Percentiles rank a stretch among this genome's conserved stretches.
Conservation (phyloP, 2,888 invertebrate species). For the Spodoptera picta region DNA sequence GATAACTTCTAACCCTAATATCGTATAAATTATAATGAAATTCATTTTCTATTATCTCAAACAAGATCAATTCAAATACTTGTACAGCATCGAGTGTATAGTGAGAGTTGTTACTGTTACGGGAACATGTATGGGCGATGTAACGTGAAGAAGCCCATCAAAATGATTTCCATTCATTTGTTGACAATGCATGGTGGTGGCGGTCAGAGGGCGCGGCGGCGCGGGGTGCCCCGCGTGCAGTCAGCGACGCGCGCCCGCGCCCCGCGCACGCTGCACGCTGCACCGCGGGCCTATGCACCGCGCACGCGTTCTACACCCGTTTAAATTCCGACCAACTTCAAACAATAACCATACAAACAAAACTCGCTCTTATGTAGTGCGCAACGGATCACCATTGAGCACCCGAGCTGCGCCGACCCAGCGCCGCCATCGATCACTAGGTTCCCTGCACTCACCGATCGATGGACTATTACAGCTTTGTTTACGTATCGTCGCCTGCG, state of each 20-base stretch:
- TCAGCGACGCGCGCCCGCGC: conserved; percentile 70
- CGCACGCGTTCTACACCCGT: conserved; percentile 61
- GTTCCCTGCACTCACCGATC: conserved; percentile 61
- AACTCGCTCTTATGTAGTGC: conserved; percentile 40
- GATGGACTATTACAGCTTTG: conserved; percentile 72
- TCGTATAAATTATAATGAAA: conserved; percentile 16
- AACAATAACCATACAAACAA: conserved; percentile 28
- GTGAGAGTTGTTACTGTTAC: conserved; percentile 19
- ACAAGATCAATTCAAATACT: conserved; percentile 32
- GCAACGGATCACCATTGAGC: conserved; percentile 34
- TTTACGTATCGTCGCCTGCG: conserved; percentile 73
- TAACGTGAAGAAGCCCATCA: conserved; percentile 65
- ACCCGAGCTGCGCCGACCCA: conserved; percentile 48
- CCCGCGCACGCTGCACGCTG: conserved; percentile 76
- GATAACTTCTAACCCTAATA: conserved; percentile 9
- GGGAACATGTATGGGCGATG: conserved; percentile 40
- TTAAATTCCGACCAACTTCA: conserved; percentile 54
- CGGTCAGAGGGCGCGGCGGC: conserved; percentile 77
- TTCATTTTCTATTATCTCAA: conserved; percentile 24
- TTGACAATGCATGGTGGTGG: conserved; percentile 79
- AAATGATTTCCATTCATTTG: conserved; percentile 84
- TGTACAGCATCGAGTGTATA: conserved; percentile 18
- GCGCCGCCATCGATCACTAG: conserved; percentile 61
- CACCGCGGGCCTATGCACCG: conserved; percentile 66
- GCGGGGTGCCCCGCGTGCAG: conserved; percentile 73